Conservation (phyloP, 2,888 invertebrate genomes). For the Eupithecia centaureata region DNA sequence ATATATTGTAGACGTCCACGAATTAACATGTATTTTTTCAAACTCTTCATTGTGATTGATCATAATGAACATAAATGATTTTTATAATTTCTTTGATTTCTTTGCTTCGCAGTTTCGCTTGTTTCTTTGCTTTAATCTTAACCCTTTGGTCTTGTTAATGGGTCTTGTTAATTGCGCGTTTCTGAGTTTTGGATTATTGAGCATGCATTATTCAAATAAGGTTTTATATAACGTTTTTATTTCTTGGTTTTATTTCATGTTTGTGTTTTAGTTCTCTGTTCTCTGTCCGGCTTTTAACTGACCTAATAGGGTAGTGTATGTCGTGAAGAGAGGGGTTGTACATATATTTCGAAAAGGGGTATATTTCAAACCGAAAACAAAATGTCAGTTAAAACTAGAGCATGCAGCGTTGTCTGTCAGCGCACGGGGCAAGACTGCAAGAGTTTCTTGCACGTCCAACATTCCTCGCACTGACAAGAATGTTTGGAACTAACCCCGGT, state of each 20-base stretch:
- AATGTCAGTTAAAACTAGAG: neutral
- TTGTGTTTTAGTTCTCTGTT: no score
- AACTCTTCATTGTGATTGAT: neutral
- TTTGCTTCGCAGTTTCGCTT: no score
- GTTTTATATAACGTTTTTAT: no score
- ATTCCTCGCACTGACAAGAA: constrained; percentile 27
- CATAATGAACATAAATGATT: no score
- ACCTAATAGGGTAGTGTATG: no score
- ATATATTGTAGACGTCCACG: neutral
- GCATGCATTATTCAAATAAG: no score
- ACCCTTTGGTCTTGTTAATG: no score
- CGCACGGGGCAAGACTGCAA: neutral
- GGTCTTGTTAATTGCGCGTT: neutral
- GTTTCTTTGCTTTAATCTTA: neutral
- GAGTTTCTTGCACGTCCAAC: constrained; percentile 1
- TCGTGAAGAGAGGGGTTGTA: neutral
- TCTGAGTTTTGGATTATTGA: no score
- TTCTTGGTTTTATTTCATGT: no score
- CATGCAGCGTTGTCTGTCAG: neutral
- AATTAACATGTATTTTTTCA: neutral
- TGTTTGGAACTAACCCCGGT: constrained; percentile 25
- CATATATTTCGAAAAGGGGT: neutral
- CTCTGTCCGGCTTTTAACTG: no score
- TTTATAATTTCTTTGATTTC: neutral
- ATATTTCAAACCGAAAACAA: neutral